Evolutionary conservation across 1,140 invertebrate species (phyloP), one percentile per base, ranked within the genome.

Genomic region (Drosophila repleta): DNA sequence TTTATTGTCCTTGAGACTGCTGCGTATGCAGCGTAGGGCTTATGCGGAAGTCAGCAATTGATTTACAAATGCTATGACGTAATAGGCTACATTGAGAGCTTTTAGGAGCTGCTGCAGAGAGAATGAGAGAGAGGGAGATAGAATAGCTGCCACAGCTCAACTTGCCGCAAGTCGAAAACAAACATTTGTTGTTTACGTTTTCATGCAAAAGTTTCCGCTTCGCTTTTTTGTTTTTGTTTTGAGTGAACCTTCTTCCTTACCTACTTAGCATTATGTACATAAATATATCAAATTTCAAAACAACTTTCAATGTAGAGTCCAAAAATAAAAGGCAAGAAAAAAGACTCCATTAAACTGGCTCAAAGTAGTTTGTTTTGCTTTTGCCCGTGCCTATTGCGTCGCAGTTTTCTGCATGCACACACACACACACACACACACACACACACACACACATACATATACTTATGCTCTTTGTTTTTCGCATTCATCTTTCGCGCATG

Each of bases 111-210:
- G 2, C 24, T 5, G 6, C 1, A 6, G 11, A 29, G 17, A 17
- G 18, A 43, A 20, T 3, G 17, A 15, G 21, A 3, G n/a, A 32
- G 2, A 39, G 20, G 1, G 13, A 43, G 1, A 6, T n/a, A 17
- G 3, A 0, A 5, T 41, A 17, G 55, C 39, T 29, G 48, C 32
- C 46, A 53, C 24, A 32, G 10, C 24, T 26, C 17, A 37, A 39
- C 60, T 58, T 46, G 68, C 45, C 68, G 32, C 32, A 49, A 57
- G 13, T 15, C 48, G 4, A 37, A 37, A 64, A 66, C 73, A 79
- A 29, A 29, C 8, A 29, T 29, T 29, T 43, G n/a, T 74, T 84
- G 81, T 81, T 84, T 84, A 81, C 82, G 74, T 73, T 85, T 74
- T 73, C 35, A 35, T 35, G 29, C 43, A 73, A 26, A 26, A 45